Evolutionary conservation across 2,797 vertebrate genomes (phyloP).

Genomic region (Heterohyrax brucei): DNA sequence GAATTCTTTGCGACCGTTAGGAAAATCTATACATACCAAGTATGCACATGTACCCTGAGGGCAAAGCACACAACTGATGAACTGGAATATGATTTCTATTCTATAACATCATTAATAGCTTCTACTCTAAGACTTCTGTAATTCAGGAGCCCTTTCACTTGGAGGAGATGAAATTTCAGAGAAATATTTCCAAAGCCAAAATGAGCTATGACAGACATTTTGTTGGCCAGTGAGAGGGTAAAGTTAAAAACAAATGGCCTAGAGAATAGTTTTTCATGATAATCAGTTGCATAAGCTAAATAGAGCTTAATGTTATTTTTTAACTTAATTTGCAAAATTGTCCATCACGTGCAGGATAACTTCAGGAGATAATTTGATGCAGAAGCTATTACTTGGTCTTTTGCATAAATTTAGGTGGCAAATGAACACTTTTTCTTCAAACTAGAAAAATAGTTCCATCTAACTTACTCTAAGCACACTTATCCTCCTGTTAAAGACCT

Average conservation of each 20-base stretch:
- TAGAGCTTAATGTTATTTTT: conserved; percentile 82
- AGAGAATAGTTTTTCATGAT: conserved; percentile 67
- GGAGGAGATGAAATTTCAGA: conserved; percentile 60
- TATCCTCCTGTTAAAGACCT: conserved; percentile 86
- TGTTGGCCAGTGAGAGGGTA: conserved; percentile 66
- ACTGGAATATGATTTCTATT: background rate
- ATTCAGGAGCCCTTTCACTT: conserved; percentile 68
- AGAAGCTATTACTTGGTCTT: conserved; percentile 83
- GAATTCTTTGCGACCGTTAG: conserved; percentile 1
- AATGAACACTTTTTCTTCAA: conserved; percentile 88
- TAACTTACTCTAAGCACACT: conserved; percentile 86
- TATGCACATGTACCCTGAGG: background rate
- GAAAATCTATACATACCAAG: background rate
- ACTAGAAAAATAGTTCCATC: conserved; percentile 83
- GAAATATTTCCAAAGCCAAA: conserved; percentile 77
- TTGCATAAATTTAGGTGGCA: conserved; percentile 86
- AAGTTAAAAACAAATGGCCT: conserved; percentile 77
- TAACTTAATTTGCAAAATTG: conserved; percentile 84
- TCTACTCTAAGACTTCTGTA: conserved; percentile 12
- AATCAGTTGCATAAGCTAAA: conserved; percentile 82
- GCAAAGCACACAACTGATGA: conserved; percentile 17
- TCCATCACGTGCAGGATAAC: conserved; percentile 79
- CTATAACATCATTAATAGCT: conserved; percentile 15
- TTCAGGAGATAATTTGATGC: conserved; percentile 76
- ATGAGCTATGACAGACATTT: conserved; percentile 74